A percentile compares a stretch with the other conserved stretches of the same genome.
Evolutionary conservation across 2,113 vertebrate genomes (phyloP).

Genomic region (Bubalus kerabau): DNA sequence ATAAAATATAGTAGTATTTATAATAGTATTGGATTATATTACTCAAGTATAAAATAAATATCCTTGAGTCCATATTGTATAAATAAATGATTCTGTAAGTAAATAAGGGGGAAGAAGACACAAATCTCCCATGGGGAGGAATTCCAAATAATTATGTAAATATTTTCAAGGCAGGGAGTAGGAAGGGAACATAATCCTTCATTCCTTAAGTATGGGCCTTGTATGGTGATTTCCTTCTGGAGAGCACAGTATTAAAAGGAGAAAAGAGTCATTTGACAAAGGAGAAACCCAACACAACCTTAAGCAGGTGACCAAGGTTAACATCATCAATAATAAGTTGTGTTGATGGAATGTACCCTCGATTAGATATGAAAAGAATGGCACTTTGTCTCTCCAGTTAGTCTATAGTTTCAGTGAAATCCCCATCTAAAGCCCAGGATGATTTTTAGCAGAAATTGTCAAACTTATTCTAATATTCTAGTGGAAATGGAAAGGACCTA

Average conservation of each 20-base stretch:
- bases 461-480: background rate
- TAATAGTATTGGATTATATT: background rate
- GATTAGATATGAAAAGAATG: background rate
- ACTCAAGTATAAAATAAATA: background rate
- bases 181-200: background rate
- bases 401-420: background rate
- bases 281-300: background rate
- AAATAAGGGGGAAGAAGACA: background rate
- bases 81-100: background rate
- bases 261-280: background rate
- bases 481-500: background rate
- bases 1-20: background rate
- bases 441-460: background rate
- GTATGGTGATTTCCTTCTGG: background rate
- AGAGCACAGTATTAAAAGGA: background rate
- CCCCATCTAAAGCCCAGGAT: background rate
- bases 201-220: background rate
- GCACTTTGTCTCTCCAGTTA: background rate
- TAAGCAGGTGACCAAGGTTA: background rate
- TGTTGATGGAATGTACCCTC: background rate
- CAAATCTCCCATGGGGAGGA: background rate
- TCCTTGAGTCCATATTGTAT: background rate
- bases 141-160: background rate
- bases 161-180: background rate
- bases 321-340: background rate